phyloP scores from a whole-genome alignment of 2,888 invertebrate genomes.

The Drosophila subsilvestris region DNA sequence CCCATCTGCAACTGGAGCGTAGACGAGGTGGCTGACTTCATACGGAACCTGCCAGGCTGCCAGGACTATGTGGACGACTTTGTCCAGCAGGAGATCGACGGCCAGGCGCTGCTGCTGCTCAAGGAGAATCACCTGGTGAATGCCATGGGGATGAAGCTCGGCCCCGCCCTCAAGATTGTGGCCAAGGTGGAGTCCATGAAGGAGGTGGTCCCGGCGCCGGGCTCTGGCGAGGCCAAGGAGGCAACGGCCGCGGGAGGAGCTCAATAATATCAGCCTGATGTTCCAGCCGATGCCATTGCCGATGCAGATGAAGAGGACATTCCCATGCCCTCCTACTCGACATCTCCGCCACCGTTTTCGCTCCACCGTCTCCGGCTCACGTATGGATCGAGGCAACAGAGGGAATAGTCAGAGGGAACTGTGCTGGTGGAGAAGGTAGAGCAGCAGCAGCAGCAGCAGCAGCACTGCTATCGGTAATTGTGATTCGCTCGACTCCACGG shows the following conservation, averaged over 20 bases:
- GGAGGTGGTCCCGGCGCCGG: slow-evolving; percentile 69
- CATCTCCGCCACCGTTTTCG: slow-evolving; percentile 60
- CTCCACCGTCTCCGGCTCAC: slow-evolving; percentile 16
- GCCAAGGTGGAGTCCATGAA: slow-evolving; percentile 93
- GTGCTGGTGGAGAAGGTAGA: slow-evolving; percentile 21
- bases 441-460: slow-evolving; percentile 1
- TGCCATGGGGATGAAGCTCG: slow-evolving; percentile 97
- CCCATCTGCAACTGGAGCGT: slow-evolving; percentile 87
- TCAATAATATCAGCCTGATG: slow-evolving; percentile 53
- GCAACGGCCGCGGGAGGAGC: slow-evolving; percentile 22
- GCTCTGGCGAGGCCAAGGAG: slow-evolving; percentile 52
- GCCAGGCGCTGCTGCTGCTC: slow-evolving; percentile 95
- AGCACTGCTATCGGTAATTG: background rate
- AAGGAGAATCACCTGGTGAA: slow-evolving; percentile 97
- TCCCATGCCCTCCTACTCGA: slow-evolving; percentile 41
- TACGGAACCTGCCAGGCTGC: slow-evolving; percentile 94
- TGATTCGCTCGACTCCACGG: too few species aligned
- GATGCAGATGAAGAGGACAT: background rate
- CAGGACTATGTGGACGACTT: slow-evolving; percentile 97
- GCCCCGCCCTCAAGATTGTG: slow-evolving; percentile 97
- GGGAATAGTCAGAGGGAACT: slow-evolving; percentile 26
- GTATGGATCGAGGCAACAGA: slow-evolving; percentile 21
- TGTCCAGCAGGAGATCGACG: slow-evolving; percentile 97
- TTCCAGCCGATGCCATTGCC: slow-evolving; percentile 19
- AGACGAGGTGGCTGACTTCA: slow-evolving; percentile 94